Evolutionary conservation across 1,140 invertebrate genomes (phyloP).

Genomic region (Cotesia chilonis): DNA sequence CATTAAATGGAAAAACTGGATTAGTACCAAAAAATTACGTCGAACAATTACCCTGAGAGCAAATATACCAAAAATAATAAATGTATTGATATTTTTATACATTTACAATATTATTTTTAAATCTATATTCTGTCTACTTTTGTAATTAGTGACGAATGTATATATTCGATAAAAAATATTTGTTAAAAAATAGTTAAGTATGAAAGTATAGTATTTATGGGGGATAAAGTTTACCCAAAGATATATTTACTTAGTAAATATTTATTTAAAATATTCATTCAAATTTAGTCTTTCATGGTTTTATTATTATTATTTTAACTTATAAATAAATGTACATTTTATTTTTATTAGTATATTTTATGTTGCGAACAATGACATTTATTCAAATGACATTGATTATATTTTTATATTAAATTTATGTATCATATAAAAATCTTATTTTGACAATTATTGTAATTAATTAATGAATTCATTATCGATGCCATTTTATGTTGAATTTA

Average conservation of each 20-base stretch:
- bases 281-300: too few relatives aligned
- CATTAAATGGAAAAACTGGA: conserved; percentile 91
- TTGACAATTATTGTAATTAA: too few relatives aligned
- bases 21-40: conserved; percentile 98
- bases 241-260: not conserved
- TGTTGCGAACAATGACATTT: too few relatives aligned
- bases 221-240: conserved; percentile 1
- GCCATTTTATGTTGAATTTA: too few relatives aligned
- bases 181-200: not conserved
- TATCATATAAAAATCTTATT: too few relatives aligned
- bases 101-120: not conserved
- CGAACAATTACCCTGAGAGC: conserved; percentile 77
- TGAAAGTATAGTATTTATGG: not conserved
- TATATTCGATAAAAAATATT: not conserved
- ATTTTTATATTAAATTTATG: too few relatives aligned
- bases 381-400: too few relatives aligned
- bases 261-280: too few relatives aligned
- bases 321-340: too few relatives aligned
- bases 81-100: not conserved
- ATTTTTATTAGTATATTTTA: too few relatives aligned
- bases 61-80: conserved; percentile 49
- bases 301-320: too few relatives aligned
- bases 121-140: not conserved
- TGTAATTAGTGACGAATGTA: conserved; percentile 3
- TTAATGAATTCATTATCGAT: too few relatives aligned